Conservation (phyloP, 1,140 invertebrate species). For the Mamestra configurata region DNA sequence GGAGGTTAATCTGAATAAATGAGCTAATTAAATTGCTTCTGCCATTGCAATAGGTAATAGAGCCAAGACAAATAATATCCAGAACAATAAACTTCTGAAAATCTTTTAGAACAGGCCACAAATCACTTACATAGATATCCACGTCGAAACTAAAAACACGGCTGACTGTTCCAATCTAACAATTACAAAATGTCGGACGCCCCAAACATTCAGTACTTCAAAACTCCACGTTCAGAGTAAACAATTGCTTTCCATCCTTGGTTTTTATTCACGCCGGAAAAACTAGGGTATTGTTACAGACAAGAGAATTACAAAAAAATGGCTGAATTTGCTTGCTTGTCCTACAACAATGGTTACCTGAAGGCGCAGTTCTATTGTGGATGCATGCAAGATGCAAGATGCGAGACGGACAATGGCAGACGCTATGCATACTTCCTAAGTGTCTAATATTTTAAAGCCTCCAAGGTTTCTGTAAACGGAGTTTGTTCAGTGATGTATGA, state of each 20-base stretch:
- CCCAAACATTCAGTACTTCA: neutral
- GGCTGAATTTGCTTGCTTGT: slow-evolving; percentile 43
- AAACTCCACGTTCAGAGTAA: slow-evolving; percentile 3
- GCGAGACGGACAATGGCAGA: slow-evolving; percentile 8
- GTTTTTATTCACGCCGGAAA: slow-evolving; percentile 29
- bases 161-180: too few species aligned
- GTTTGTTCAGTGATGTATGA: neutral
- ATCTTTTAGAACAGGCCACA: too few species aligned
- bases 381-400: slow-evolving; percentile 24
- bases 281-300: slow-evolving; percentile 16
- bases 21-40: too few species aligned
- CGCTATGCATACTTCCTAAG: neutral
- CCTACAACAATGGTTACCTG: slow-evolving; percentile 33
- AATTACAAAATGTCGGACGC: neutral
- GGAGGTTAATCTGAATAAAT: neutral
- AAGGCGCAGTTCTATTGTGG: slow-evolving; percentile 17
- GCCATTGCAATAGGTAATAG: too few species aligned
- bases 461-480: neutral
- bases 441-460: neutral
- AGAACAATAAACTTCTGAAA: too few species aligned
- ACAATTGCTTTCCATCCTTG: slow-evolving; percentile 15
- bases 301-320: slow-evolving; percentile 45
- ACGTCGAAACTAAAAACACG: too few species aligned
- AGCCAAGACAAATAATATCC: too few species aligned
- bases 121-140: too few species aligned